These are phyloP conservation scores for Laothoe populi DNA, from an alignment of 2,888 invertebrate genomes.

Conservation along the genomic window DNA sequence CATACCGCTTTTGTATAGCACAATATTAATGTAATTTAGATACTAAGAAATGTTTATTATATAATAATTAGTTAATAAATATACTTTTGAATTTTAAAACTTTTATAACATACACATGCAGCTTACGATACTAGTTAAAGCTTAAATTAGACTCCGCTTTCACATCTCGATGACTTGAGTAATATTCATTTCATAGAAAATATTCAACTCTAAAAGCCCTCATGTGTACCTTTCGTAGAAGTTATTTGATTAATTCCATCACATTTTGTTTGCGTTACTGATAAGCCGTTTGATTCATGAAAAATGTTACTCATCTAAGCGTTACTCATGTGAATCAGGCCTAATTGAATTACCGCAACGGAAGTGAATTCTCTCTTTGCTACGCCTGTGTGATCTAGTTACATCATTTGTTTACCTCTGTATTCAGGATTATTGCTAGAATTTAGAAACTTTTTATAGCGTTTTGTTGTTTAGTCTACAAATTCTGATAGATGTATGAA, in stretches of 20 bases:
- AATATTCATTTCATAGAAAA: neutral
- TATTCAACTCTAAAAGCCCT: neutral
- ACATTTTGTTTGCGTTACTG: neutral
- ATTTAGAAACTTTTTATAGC: neutral
- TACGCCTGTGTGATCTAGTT: slow-evolving; percentile 2
- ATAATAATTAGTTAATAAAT: neutral
- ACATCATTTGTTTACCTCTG: neutral
- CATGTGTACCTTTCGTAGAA: slow-evolving; percentile 1
- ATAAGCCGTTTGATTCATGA: slow-evolving; percentile 18
- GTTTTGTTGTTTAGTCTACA: neutral
- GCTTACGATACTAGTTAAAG: too few relatives aligned
- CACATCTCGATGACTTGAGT: neutral
- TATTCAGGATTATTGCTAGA: neutral
- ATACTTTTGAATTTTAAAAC: neutral
- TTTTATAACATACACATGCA: neutral
- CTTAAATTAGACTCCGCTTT: too few relatives aligned
- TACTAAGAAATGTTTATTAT: neutral
- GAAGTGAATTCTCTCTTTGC: slow-evolving; percentile 17
- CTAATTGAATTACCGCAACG: slow-evolving; percentile 19
- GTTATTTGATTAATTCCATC: slow-evolving; percentile 21
- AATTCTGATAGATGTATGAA: neutral
- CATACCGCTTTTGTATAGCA: slow-evolving; percentile 17
- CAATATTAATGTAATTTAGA: neutral
- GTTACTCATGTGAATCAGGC: slow-evolving; percentile 14
- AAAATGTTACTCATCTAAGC: slow-evolving; percentile 10